Percentiles rank a stretch among this genome's conserved stretches.
Evolutionary conservation across 2,888 invertebrate species (phyloP).

Genomic region (Nezara viridula): DNA sequence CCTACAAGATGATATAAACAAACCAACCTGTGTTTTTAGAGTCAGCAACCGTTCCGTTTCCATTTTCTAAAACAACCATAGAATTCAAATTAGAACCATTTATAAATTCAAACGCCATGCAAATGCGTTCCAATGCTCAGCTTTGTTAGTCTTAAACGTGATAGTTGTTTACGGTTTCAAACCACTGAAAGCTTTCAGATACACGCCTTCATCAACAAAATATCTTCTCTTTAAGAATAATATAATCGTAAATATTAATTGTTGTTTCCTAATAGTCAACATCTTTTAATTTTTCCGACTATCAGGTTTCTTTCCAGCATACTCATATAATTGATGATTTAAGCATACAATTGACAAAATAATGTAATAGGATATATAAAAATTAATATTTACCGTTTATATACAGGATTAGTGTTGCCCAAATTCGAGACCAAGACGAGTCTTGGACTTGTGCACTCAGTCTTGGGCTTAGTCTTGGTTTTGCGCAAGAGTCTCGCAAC

Average conservation of each 20-base stretch:
- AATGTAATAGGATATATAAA: too few relatives aligned
- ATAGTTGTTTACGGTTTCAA: background rate
- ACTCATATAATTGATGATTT: too few relatives aligned
- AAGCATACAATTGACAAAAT: too few relatives aligned
- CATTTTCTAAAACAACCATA: constrained; percentile 44
- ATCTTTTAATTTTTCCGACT: background rate
- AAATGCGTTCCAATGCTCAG: constrained; percentile 10
- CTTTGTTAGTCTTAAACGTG: background rate
- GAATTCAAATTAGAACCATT: constrained; percentile 23
- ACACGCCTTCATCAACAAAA: background rate
- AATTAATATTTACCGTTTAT: too few relatives aligned
- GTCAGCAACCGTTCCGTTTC: constrained; percentile 31
- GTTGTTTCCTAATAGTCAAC: background rate
- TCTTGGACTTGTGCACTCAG: too few relatives aligned
- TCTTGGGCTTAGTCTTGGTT: too few relatives aligned
- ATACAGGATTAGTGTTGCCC: too few relatives aligned
- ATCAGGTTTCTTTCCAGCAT: background rate
- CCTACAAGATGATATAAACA: background rate
- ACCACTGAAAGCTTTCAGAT: background rate
- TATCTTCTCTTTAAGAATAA: background rate
- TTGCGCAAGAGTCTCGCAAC: too few relatives aligned
- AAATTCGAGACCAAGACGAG: too few relatives aligned
- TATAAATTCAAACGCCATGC: constrained; percentile 39
- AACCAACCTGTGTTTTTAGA: constrained; percentile 21
- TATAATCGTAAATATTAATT: background rate